Evolutionary conservation across 1,140 invertebrate genomes (phyloP), one percentile per base, ranked within the genome.

Genomic region (Nasonia giraulti): DNA sequence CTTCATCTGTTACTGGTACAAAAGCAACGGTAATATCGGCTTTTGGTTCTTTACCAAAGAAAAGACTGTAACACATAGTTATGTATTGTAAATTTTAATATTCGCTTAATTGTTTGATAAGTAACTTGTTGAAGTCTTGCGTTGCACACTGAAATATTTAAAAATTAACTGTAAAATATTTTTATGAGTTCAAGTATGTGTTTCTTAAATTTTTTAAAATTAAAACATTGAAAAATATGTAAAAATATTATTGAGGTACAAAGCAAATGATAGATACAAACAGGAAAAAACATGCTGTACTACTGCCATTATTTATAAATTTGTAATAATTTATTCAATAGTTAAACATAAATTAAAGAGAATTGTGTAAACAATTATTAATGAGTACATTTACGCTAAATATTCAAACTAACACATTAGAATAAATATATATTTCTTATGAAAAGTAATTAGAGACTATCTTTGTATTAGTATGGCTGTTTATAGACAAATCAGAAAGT

Each of bases 1-100:
- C 97, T 0, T 95, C 95, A 33, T 95, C 95, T 55, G 95, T 95
- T 1, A 96, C 96, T 5, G 97, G 97, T 68, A 97, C 97, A 11
- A 98, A 98, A 91, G 95, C 96, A 20, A 98, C 97, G 6, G 95
- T 97, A 71, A 98, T 98, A 88, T 97, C 96, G 50, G 97, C 97
- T 55, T 98, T 98, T 94, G 97, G 97, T 40, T 96, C 96, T 10
- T 93, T 98, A 87, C 96, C 96, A 47, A 98, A 97, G 89, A 98
- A 98, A 94, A 94, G 95, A 92, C 90, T 94, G 86, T 95, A 93
- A 92, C 82, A 71, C 40, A 71, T 55, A 66, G 11, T 50, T 82
- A 81, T 73, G 74, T 82, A 80, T 82, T 82, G 73, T 82, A 82
- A 82, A 82, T 44, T 44, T 44, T 44, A 44, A 44, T 68, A 82